Percentiles rank a stretch among this genome's conserved stretches.
Conservation (phyloP, 1,140 invertebrate species). For the Tyrophagus putrescentiae region DNA sequence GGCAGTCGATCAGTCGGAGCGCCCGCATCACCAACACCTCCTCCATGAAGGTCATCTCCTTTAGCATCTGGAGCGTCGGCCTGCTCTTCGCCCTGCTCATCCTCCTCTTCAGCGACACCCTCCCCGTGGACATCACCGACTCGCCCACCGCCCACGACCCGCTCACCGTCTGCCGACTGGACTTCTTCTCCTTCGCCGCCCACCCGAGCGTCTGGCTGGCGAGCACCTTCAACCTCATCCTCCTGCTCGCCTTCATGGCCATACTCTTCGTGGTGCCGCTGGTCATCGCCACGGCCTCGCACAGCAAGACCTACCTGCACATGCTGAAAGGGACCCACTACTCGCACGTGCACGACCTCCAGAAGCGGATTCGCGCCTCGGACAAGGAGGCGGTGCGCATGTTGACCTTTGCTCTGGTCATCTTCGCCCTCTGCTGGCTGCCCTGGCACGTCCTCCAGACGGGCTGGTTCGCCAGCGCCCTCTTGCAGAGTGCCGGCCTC, state of each 20-base stretch:
- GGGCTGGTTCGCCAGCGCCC: neutral
- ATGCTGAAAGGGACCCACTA: neutral
- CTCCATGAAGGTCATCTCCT: neutral
- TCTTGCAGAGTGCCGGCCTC: neutral
- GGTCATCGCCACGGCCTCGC: neutral
- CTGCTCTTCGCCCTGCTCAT: neutral
- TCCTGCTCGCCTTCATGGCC: neutral
- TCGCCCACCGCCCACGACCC: neutral
- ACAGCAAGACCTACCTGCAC: slow-evolving; percentile 7
- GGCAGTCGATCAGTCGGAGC: neutral
- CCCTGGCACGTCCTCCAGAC: neutral
- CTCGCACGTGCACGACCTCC: slow-evolving; percentile 4
- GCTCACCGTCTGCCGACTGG: neutral
- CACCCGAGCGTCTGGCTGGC: no score
- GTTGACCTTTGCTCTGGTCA: neutral
- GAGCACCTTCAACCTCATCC: no score
- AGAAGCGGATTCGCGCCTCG: slow-evolving; percentile 2
- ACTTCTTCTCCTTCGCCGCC: neutral
- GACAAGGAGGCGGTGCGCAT: neutral
- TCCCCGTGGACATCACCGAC: neutral
- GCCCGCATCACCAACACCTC: neutral
- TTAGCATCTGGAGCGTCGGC: neutral
- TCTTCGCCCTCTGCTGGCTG: neutral
- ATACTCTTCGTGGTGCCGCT: neutral
- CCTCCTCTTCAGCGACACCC: neutral